These are phyloP conservation scores for Chalcis sispes DNA, from an alignment of 2,888 invertebrate species.

Conservation along the genomic window DNA sequence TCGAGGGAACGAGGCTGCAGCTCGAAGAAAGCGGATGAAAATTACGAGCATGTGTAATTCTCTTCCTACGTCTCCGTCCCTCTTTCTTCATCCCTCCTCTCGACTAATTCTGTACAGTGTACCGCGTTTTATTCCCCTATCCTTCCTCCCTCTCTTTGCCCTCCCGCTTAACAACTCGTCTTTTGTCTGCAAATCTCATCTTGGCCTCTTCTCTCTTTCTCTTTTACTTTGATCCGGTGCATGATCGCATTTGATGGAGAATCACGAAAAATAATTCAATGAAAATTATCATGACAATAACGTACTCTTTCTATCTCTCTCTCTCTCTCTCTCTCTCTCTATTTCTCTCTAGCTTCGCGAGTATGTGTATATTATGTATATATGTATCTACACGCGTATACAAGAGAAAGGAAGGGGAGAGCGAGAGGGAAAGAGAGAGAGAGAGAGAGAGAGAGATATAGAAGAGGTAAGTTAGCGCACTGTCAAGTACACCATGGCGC, in stretches of 20 bases:
- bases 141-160: slow-evolving; percentile 3
- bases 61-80: slow-evolving; percentile 16
- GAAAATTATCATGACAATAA: slow-evolving; percentile 71
- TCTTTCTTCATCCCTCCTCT: slow-evolving; percentile 2
- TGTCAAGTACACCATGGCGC: slow-evolving; percentile 50
- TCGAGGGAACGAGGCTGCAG: slow-evolving; percentile 15
- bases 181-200: slow-evolving; percentile 39
- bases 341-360: not conserved
- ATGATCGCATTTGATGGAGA: slow-evolving; percentile 57
- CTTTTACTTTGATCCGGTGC: not conserved
- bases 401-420: not conserved
- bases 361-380: too few species aligned
- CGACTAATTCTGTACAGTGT: slow-evolving; percentile 6
- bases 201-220: slow-evolving; percentile 14
- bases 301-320: not conserved
- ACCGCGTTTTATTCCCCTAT: not conserved
- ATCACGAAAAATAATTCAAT: slow-evolving; percentile 67
- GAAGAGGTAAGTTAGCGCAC: slow-evolving; percentile 45
- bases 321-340: not conserved
- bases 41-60: slow-evolving; percentile 51
- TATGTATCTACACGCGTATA: not conserved
- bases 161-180: not conserved
- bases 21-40: slow-evolving; percentile 51
- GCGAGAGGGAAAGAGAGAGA: slow-evolving; percentile 11
- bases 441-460: not conserved